phyloP scores from a whole-genome alignment of 1,140 invertebrate species.

The Liolophura sinensis region DNA sequence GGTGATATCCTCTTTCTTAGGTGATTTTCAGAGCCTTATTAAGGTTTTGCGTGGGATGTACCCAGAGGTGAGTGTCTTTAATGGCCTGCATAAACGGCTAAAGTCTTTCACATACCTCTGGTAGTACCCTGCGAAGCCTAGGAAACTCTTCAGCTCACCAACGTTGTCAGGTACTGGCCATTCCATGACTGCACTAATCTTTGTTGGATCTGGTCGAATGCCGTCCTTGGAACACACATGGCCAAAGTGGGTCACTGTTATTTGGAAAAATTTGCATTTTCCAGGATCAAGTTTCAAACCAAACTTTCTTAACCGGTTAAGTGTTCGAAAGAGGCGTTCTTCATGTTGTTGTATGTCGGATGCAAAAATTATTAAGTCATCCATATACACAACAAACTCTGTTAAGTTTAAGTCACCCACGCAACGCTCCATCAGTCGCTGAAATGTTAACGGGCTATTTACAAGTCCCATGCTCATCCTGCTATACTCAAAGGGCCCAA shows the following conservation, averaged over 20 bases:
- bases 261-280: conserved; percentile 51
- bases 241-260: conserved; percentile 31
- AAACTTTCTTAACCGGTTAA: conserved; percentile 21
- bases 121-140: conserved; percentile 20
- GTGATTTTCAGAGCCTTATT: too few relatives aligned
- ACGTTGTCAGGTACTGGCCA: conserved; percentile 37
- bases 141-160: conserved; percentile 34
- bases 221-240: conserved; percentile 27
- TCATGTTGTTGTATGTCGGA: conserved; percentile 17
- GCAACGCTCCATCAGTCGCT: conserved; percentile 29
- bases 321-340: conserved; percentile 25
- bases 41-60: too few relatives aligned
- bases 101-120: conserved; percentile 8
- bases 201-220: conserved; percentile 30
- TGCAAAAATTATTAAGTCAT: conserved; percentile 31
- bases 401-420: conserved; percentile 20
- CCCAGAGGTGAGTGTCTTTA: too few relatives aligned
- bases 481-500: conserved; percentile 26
- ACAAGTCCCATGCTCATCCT: conserved; percentile 29
- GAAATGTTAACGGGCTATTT: conserved; percentile 33
- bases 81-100: background rate
- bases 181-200: conserved; percentile 35
- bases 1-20: too few relatives aligned
- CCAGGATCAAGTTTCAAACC: conserved; percentile 20
- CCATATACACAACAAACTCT: conserved; percentile 26